Conservation (phyloP, 2,113 vertebrate genomes). For the Phocoena sinus region DNA sequence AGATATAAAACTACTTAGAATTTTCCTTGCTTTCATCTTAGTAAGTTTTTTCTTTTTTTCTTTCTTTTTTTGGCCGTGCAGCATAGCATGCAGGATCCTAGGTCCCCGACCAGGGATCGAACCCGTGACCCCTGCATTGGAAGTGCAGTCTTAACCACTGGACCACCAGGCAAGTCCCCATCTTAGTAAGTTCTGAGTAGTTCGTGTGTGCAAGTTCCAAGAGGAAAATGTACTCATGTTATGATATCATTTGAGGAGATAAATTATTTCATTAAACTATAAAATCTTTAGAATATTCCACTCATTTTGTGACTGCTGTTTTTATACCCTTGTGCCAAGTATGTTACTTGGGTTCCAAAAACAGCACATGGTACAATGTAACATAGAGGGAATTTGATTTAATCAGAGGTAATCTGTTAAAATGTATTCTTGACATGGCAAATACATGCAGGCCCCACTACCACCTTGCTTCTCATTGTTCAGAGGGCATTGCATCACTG, state of each 20-base stretch:
- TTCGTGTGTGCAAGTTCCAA: not conserved
- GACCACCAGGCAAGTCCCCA: not conserved
- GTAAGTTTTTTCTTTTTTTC: not conserved
- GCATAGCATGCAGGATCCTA: no score
- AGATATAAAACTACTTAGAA: not conserved
- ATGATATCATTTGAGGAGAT: not conserved
- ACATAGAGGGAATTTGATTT: not conserved
- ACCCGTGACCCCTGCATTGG: no score
- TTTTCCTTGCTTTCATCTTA: not conserved
- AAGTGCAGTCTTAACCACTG: no score
- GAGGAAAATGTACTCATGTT: not conserved
- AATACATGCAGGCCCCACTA: not conserved
- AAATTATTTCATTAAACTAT: not conserved
- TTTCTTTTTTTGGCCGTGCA: no score
- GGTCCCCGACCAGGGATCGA: no score
- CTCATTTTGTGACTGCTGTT: not conserved
- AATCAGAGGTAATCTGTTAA: not conserved
- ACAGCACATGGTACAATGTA: not conserved
- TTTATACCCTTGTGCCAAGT: not conserved
- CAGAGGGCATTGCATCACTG: not conserved
- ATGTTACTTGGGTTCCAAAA: not conserved
- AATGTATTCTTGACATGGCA: not conserved
- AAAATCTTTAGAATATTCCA: not conserved
- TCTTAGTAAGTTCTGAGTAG: not conserved
- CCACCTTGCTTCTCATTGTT: not conserved